Conservation (phyloP, 2,797 vertebrate genomes). For the Columba guinea region DNA sequence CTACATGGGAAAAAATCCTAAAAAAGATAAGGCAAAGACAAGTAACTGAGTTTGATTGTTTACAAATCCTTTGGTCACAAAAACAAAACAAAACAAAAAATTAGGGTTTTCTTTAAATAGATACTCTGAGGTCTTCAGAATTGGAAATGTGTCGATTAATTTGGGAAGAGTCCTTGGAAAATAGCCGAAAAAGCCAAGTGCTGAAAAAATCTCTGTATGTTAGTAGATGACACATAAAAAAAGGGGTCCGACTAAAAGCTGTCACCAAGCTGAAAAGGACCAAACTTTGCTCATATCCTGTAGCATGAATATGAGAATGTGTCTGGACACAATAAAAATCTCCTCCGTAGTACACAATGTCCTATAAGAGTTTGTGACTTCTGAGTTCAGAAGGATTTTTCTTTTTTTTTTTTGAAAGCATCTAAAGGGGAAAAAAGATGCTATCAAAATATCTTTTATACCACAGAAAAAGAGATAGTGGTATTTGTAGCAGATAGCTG, state of each 20-base stretch:
- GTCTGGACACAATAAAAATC: neutral
- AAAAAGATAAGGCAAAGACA: neutral
- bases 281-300: neutral
- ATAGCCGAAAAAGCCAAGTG: neutral
- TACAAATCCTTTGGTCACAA: neutral
- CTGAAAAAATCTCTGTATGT: neutral
- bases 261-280: neutral
- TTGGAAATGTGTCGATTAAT: neutral
- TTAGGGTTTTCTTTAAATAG: neutral
- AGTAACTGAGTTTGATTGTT: neutral
- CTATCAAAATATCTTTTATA: neutral
- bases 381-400: neutral
- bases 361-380: neutral
- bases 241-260: neutral
- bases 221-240: neutral
- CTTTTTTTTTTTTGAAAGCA: neutral
- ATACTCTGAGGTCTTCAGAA: neutral
- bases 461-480: neutral
- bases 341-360: neutral
- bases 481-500: neutral
- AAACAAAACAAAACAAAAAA: too few relatives aligned
- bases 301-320: neutral
- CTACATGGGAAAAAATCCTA: neutral
- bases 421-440: neutral
- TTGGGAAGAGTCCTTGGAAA: neutral